phyloP scores from a whole-genome alignment of 1,140 invertebrate species.

The Lerema accius region DNA sequence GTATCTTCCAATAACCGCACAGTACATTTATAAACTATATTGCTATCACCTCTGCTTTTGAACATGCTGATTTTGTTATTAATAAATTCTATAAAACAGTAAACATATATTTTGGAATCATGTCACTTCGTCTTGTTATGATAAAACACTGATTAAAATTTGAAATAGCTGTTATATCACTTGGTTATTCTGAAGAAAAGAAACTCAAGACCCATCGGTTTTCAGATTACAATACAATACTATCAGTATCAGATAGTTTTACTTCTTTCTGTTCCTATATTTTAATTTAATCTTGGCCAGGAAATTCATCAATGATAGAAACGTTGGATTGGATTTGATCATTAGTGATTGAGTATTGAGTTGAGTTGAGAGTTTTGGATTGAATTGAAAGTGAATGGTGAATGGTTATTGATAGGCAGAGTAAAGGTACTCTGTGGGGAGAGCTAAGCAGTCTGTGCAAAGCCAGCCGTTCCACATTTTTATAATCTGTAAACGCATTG shows the following conservation, averaged over 20 bases:
- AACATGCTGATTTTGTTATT: conserved; percentile 77
- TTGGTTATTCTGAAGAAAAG: not conserved
- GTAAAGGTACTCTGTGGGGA: too few relatives aligned
- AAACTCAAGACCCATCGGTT: not conserved
- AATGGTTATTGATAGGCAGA: too few relatives aligned
- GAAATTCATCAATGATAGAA: not conserved
- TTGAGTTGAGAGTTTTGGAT: too few relatives aligned
- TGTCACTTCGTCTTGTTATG: conserved; percentile 27
- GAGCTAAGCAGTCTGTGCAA: too few relatives aligned
- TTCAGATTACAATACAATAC: not conserved
- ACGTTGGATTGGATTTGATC: not conserved
- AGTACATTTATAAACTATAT: conserved; percentile 96
- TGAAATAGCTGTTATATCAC: not conserved
- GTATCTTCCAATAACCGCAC: conserved; percentile 96
- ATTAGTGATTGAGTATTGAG: not conserved
- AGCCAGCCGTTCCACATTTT: too few relatives aligned
- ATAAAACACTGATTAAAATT: conserved; percentile 3
- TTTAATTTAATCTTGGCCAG: not conserved
- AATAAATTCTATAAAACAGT: conserved; percentile 24
- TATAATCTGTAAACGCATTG: too few relatives aligned
- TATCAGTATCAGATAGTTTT: conserved; percentile 1
- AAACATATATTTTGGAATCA: conserved; percentile 18
- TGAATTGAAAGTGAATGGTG: too few relatives aligned
- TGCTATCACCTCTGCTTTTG: conserved; percentile 90
- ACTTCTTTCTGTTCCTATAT: not conserved